Evolutionary conservation across 2,888 invertebrate genomes (phyloP), one percentile per base, ranked within the genome.

Genomic region (Melitaea athalia): DNA sequence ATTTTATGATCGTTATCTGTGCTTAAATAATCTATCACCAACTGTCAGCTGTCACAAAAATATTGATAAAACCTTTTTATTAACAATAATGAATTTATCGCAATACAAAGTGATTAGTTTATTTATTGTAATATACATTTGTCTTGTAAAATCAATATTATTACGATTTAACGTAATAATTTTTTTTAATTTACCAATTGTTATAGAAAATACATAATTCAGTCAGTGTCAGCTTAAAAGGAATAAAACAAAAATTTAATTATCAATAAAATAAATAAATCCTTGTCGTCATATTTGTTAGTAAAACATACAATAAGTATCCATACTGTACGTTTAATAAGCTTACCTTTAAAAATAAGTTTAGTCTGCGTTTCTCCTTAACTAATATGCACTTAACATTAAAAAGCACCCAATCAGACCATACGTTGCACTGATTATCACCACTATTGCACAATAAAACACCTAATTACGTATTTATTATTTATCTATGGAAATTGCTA

Each of bases 361-460:
- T 45, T 31, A 31, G 24, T 17, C 24, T 53, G 33, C 42, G 24
- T 52, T 38, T 57, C 42, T 57, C 42, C 42, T 15, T 60, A 45
- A 67, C 24, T 70, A 62, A 72, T 55, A 67, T 62, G 17, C 68
- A 67, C 68, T 70, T 47, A 75, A 69, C 73, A 76, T 74, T 73
- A 67, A 75, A 80, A 76, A 82, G 84, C 85, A 86, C 84, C 77
- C 68, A 70, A 77, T 86, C 84, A 85, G 84, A 85, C 84, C 75
- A 78, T 80, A 74, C 17, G 74, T 79, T 81, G 76, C 76, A 79
- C 77, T 68, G 59, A 60, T 73, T 71, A 24, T 24, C 24, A 68
- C 66, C 69, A 72, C 72, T 78, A 82, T 82, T 82, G 81, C 82
- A 82, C 82, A 69, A 65, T 45, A 66, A 47, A 64, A 60, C 59